Conservation (phyloP, 30 jellyfish, hydroid and myxozoan genomes). For the Calvadosia cruxmelitensis region DNA sequence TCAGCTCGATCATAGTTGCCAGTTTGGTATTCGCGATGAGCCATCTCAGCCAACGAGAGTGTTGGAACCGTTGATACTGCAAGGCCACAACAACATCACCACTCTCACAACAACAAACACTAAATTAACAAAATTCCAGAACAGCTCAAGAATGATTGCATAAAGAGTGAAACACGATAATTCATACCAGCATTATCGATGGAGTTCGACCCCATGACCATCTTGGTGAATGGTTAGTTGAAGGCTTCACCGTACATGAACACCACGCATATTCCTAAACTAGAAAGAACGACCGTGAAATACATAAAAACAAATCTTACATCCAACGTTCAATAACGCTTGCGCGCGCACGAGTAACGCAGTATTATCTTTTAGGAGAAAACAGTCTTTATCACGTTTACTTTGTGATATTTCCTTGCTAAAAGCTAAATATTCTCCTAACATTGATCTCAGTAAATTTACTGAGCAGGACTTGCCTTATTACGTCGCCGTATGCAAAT, state of each 20-base stretch:
- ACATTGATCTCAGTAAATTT: background rate
- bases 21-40: conserved; percentile 91
- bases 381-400: too few relatives aligned
- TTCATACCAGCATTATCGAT: conserved; percentile 67
- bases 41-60: conserved; percentile 86
- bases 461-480: background rate
- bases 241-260: background rate
- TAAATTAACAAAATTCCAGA: background rate
- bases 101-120: background rate
- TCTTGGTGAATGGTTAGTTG: background rate
- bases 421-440: background rate
- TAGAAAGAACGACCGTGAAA: background rate
- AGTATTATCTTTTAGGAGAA: too few relatives aligned
- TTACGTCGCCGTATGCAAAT: background rate
- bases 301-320: background rate
- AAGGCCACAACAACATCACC: background rate
- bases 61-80: conserved; percentile 71
- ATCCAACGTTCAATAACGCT: too few relatives aligned
- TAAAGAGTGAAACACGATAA: background rate
- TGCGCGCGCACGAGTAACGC: conserved; percentile 4
- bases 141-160: background rate
- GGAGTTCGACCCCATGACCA: conserved; percentile 93
- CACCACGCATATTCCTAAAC: background rate
- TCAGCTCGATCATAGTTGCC: conserved; percentile 95
- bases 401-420: too few relatives aligned